Evolutionary conservation across 2,113 vertebrate genomes (phyloP).

Genomic region (Symphodus melops): DNA sequence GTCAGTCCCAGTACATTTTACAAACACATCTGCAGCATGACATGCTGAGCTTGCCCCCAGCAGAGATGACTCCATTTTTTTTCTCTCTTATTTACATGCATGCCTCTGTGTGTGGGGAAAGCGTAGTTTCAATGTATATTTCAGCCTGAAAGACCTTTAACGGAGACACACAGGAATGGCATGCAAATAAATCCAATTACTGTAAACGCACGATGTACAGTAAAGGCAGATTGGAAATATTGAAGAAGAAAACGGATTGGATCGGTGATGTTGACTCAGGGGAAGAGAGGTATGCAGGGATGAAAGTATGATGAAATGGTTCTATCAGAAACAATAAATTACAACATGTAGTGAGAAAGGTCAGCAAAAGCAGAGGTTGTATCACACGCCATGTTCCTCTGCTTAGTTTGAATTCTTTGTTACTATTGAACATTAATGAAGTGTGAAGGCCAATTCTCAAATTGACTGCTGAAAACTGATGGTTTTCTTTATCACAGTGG

Average conservation of each 20-base stretch:
- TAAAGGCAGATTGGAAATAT: neutral
- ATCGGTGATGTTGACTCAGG: neutral
- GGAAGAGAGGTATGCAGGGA: neutral
- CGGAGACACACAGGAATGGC: neutral
- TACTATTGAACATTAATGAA: slow-evolving; percentile 5
- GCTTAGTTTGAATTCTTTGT: slow-evolving; percentile 4
- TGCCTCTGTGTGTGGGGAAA: neutral
- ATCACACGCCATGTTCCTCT: slow-evolving; percentile 11
- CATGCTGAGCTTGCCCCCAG: too few relatives aligned
- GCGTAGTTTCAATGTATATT: neutral
- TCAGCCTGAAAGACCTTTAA: neutral
- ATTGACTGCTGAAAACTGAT: slow-evolving; percentile 19
- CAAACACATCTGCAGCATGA: too few relatives aligned
- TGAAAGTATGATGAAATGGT: slow-evolving; percentile 2
- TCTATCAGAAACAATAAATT: neutral
- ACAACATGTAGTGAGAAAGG: neutral
- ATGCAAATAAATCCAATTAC: slow-evolving; percentile 13
- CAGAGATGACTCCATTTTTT: too few relatives aligned
- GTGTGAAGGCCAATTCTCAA: slow-evolving; percentile 40
- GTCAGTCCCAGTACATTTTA: too few relatives aligned
- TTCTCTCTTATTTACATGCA: neutral
- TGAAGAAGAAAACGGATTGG: neutral
- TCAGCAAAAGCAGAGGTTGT: neutral
- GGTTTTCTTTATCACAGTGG: slow-evolving; percentile 26
- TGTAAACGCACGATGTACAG: neutral